A percentile compares a stretch with the other conserved stretches of the same genome.
Evolutionary conservation across 2,888 invertebrate genomes (phyloP).

Genomic region (Ochropleura plecta): DNA sequence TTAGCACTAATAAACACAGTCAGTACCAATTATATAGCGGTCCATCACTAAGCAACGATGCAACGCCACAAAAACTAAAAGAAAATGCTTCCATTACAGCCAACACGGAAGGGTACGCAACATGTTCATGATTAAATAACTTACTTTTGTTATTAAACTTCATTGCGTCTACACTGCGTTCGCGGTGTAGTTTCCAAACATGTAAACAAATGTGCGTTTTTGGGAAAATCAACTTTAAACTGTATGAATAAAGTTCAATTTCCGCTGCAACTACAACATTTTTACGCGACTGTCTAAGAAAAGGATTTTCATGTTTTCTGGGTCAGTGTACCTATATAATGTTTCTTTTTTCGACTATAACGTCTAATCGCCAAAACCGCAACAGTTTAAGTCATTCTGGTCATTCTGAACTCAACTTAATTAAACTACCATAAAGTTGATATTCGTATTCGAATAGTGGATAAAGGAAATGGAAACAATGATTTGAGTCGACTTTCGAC

Average conservation of each 20-base stretch:
- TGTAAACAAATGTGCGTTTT: background rate
- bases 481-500: constrained; percentile 13
- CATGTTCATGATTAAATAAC: constrained; percentile 60
- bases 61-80: constrained; percentile 51
- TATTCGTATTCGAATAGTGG: background rate
- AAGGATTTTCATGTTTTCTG: too few species aligned
- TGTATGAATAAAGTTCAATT: background rate
- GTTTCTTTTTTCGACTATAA: too few species aligned
- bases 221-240: background rate
- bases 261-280: background rate
- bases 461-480: background rate
- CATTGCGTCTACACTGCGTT: constrained; percentile 32
- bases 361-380: background rate
- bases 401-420: background rate
- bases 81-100: constrained; percentile 58
- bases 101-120: constrained; percentile 66
- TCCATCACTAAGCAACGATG: constrained; percentile 40
- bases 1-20: constrained; percentile 8
- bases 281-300: background rate
- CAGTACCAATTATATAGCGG: constrained; percentile 36
- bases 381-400: background rate
- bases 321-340: too few species aligned
- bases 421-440: background rate
- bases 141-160: constrained; percentile 53
- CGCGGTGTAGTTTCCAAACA: background rate